Evolutionary conservation across 1,140 invertebrate genomes (phyloP).

Genomic region (Papilio xuthus): DNA sequence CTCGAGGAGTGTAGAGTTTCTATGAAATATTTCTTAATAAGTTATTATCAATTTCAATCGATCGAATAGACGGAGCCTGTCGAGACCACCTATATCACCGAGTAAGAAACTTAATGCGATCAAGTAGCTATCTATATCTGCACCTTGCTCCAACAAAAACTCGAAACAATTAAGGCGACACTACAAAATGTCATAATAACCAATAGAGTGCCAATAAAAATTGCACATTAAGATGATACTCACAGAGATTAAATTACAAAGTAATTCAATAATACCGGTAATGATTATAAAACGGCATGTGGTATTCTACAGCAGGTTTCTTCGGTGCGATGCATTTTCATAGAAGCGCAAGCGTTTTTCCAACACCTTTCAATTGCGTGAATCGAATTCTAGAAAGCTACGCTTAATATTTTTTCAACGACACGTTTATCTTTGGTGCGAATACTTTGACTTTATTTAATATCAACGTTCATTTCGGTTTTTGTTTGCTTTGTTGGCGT

Average conservation of each 20-base stretch:
- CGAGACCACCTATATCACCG: conserved; percentile 65
- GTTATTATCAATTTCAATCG: conserved; percentile 11
- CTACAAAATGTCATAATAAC: conserved; percentile 64
- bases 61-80: conserved; percentile 32
- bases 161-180: conserved; percentile 76
- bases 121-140: conserved; percentile 70
- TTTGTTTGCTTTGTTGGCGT: conserved; percentile 1
- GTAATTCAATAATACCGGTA: conserved; percentile 57
- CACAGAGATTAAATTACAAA: conserved; percentile 69
- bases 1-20: neutral
- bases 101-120: conserved; percentile 63
- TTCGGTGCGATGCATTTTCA: conserved; percentile 76
- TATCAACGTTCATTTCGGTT: conserved; percentile 28
- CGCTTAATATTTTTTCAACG: conserved; percentile 66
- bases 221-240: conserved; percentile 65
- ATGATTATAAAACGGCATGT: conserved; percentile 66
- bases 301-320: conserved; percentile 75
- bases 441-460: conserved; percentile 33
- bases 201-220: conserved; percentile 64
- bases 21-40: neutral
- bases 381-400: conserved; percentile 79
- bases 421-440: conserved; percentile 45
- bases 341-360: conserved; percentile 79
- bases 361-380: conserved; percentile 78
- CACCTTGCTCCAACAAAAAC: conserved; percentile 78